A percentile compares a stretch with the other conserved stretches of the same genome.
Conservation (phyloP, 2,113 vertebrate species). For the Buteo buteo region DNA sequence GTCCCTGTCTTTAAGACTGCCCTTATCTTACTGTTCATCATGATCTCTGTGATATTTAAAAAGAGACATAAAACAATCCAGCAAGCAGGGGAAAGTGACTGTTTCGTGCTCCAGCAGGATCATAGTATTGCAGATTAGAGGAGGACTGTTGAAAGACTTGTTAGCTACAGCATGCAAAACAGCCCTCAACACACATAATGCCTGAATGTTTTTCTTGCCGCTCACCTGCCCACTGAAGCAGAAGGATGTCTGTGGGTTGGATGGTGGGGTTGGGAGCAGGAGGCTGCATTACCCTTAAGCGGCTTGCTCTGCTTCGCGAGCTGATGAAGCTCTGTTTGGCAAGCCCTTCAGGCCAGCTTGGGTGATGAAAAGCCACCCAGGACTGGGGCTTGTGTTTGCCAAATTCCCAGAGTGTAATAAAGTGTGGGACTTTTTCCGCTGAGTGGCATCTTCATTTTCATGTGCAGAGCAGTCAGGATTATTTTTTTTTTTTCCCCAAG, state of each 20-base stretch:
- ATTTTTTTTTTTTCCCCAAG: neutral
- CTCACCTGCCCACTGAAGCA: fast-evolving
- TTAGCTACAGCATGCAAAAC: neutral
- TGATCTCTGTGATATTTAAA: neutral
- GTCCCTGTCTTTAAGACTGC: neutral
- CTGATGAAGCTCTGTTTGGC: neutral
- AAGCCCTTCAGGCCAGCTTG: neutral
- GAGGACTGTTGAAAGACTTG: neutral
- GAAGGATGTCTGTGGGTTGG: neutral
- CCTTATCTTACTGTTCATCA: neutral
- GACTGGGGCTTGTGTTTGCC: neutral
- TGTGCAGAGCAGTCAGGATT: neutral
- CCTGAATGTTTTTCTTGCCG: neutral
- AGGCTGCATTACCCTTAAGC: neutral
- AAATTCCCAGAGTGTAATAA: neutral
- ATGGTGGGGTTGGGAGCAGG: neutral
- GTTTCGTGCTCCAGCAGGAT: neutral
- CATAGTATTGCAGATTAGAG: neutral
- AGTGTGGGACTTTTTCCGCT: neutral
- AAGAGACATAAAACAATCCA: neutral
- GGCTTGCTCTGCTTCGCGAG: neutral
- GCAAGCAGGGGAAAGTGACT: neutral
- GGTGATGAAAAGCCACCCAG: neutral
- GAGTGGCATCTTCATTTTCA: neutral
- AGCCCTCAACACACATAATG: fast-evolving